These are phyloP conservation scores for Paralichthys olivaceus DNA, from an alignment of 2,113 vertebrate genomes.

Conservation along the genomic window DNA sequence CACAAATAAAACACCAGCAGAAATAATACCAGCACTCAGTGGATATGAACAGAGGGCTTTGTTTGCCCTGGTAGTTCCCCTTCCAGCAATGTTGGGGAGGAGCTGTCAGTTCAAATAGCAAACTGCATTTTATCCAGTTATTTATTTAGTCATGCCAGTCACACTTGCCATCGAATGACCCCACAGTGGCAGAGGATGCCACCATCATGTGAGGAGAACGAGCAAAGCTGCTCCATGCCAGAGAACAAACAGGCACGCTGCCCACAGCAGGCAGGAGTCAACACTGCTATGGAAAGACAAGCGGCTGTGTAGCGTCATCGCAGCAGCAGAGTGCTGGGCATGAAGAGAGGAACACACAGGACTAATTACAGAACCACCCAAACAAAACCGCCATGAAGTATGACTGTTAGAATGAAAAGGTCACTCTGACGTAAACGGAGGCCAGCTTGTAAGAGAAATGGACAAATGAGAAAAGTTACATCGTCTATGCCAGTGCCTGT, in stretches of 20 bases:
- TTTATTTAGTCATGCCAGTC: conserved; percentile 50
- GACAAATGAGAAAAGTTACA: background rate
- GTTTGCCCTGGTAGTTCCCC: conserved; percentile 35
- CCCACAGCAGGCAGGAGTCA: conserved; percentile 29
- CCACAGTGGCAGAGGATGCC: conserved; percentile 20
- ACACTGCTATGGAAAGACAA: conserved; percentile 9
- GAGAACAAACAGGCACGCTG: conserved; percentile 34
- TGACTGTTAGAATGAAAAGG: conserved; percentile 6
- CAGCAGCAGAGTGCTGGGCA: background rate
- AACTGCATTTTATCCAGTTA: conserved; percentile 33
- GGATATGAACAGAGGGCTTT: conserved; percentile 28
- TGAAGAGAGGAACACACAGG: background rate
- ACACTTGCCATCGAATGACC: conserved; percentile 41
- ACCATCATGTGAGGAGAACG: conserved; percentile 54
- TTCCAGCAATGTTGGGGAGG: conserved; percentile 2
- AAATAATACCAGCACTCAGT: conserved; percentile 1
- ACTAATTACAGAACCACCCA: conserved; percentile 4
- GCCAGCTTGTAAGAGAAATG: background rate
- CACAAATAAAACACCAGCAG: background rate
- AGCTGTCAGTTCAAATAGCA: conserved; percentile 36
- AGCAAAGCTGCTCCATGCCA: conserved; percentile 28
- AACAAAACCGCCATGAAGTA: conserved; percentile 7
- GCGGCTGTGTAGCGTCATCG: background rate
- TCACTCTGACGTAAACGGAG: background rate
- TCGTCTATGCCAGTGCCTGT: no score